Conservation (phyloP, 2,113 vertebrate species). For the Ochotona curzoniae region DNA sequence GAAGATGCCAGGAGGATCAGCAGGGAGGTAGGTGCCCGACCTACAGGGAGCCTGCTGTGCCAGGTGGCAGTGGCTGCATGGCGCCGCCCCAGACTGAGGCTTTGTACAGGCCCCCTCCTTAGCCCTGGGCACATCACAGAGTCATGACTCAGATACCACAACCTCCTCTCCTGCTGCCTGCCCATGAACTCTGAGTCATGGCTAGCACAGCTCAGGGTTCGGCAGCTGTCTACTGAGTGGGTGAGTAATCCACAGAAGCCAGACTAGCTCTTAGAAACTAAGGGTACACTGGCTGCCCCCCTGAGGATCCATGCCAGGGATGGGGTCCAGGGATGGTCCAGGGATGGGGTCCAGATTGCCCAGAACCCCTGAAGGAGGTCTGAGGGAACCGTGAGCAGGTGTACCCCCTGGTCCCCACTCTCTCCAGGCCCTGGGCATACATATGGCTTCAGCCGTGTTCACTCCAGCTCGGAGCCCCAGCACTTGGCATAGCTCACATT, state of each 20-base stretch:
- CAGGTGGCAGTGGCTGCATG: background rate
- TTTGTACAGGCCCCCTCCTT: background rate
- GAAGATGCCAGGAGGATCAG: background rate
- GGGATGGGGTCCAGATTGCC: background rate
- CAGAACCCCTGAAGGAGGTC: background rate
- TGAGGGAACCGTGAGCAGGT: background rate
- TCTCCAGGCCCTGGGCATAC: slow-evolving; percentile 6
- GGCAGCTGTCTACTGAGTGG: background rate
- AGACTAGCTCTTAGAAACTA: slow-evolving; percentile 40
- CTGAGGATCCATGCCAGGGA: background rate
- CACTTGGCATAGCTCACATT: background rate
- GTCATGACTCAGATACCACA: background rate
- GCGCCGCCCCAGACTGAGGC: background rate
- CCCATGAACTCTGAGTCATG: slow-evolving; percentile 16
- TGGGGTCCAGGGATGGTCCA: too few relatives aligned
- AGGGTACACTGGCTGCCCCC: background rate
- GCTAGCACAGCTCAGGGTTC: background rate
- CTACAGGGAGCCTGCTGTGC: background rate
- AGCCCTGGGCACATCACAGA: background rate
- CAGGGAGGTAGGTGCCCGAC: too few relatives aligned
- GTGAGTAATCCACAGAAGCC: slow-evolving; percentile 59
- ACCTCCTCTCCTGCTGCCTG: background rate
- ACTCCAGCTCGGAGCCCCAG: too few relatives aligned
- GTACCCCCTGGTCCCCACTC: slow-evolving; percentile 19
- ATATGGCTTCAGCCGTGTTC: too few relatives aligned